Base-by-base conservation (phyloP, 1,140 invertebrate genomes). In the Telenomus remus region DNA sequence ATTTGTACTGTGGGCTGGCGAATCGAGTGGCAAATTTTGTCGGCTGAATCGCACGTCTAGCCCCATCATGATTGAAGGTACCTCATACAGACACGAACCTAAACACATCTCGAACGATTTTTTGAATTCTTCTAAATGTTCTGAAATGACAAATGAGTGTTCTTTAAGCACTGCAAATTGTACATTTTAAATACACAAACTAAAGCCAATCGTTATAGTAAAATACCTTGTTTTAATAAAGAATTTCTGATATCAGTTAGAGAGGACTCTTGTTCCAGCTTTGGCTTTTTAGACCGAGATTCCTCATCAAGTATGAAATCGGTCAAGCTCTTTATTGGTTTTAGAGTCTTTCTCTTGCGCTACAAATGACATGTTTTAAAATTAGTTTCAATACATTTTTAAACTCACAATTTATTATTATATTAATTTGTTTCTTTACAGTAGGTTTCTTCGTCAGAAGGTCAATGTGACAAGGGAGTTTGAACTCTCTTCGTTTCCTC, bases 381-480 rank as follows among this genome's bases (percentile, higher is more conserved):
- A 39, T 59, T 37, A 13, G 12, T 13, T 39, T 11, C 1, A 1
- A 37, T 19, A 11, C 8, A 19, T 60, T 1, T 14, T 43, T 5
- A 9, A 56, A 37, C 59, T 50, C 3, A 57, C 19, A 50, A 42
- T 14, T 68, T 59, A 55, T 14, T 12, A 33, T 10, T 34, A 12
- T 12, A 50, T 54, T 35, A 42, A 70, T 60, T 8, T 68, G 48
- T n/a, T n/a, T 53, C 15, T 12, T 61, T 60, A 51, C 48, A 6
- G 10, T 1, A 3, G 60, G 16, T 57, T 73, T 75, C 15, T 53
- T 53, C 33, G 66, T 81, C 7, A 83, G 51, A 8, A 81, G 51
- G 33, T 78, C 78, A 46, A 81, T 78, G 10, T 84, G 68, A 51
- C 82, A 82, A 6, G 85, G 82, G 33, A 85, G 48, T 56, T 82